Evolutionary conservation across 2,888 invertebrate genomes (phyloP), one percentile per base, ranked within the genome.

Genomic region (Synergus japonicus): DNA sequence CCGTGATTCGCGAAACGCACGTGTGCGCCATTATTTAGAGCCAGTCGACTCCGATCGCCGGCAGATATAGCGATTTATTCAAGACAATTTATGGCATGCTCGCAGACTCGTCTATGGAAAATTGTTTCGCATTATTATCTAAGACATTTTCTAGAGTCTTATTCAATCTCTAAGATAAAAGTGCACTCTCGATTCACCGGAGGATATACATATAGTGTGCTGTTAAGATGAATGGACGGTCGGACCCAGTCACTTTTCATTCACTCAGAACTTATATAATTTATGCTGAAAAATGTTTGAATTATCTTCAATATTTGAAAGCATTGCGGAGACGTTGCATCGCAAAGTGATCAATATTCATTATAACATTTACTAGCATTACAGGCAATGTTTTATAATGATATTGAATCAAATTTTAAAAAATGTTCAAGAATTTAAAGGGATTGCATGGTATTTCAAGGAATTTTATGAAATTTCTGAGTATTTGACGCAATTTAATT

Each of bases 1-100:
- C 67, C 67, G 18, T 67, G 67, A 76, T 76, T 41, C 76, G 76
- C 58, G 76, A 76, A 76, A 54, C 76, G 54, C 76, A 76, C 76
- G 76, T 76, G 76, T 76, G 58, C 41, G 37, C 58, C 18, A 76
- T 76, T 76, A 76, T 76, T 54, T 46, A 76, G 54, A 76, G 18
- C 41, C 22, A 44, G 67, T 44, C 67, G 22, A 46, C 67, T 67
- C 46, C 44, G 67, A 67, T 67, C 67, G 44, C 67, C 46, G 44
- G 41, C 22, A 67, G 67, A 67, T 67, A 67, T 46, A 67, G 22
- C 67, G 46, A 67, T 67, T 67, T 67, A 67, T 67, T 46, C 67
- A 46, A 67, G 67, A 67, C 67, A 67, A 67, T 67, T 67, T 67
- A 67, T 67, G 44, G 67, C 67, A 18, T 44, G 44, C 67, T 67